A percentile compares a stretch with the other conserved stretches of the same genome.
phyloP scores from a whole-genome alignment of 2,888 invertebrate species.

The Arctia plantaginis region DNA sequence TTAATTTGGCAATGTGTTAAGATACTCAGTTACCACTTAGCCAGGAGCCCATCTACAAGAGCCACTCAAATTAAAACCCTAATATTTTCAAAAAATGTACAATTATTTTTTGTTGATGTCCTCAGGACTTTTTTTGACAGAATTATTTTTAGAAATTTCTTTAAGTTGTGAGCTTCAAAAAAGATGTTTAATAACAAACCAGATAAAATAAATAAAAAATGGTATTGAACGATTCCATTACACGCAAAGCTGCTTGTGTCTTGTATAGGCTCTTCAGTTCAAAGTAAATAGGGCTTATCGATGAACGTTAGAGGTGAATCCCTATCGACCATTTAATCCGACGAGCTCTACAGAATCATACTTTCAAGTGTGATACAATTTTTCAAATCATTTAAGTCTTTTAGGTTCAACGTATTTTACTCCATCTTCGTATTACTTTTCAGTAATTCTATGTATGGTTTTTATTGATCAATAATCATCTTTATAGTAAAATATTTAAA shows the following conservation, averaged over 20 bases:
- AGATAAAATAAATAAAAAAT: neutral
- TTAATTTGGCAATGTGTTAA: too few relatives aligned
- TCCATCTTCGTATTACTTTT: neutral
- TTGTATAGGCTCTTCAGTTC: slow-evolving; percentile 10
- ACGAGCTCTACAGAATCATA: slow-evolving; percentile 17
- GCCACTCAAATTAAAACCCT: too few relatives aligned
- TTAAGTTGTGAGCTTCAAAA: too few relatives aligned
- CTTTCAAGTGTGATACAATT: slow-evolving; percentile 2
- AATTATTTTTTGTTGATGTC: too few relatives aligned
- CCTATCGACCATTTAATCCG: slow-evolving; percentile 23
- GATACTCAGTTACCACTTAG: too few relatives aligned
- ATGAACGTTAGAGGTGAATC: slow-evolving; percentile 20
- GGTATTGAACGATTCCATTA: slow-evolving; percentile 14
- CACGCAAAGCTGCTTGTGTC: slow-evolving; percentile 4
- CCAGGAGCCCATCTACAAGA: too few relatives aligned
- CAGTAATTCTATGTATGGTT: neutral
- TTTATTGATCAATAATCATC: neutral
- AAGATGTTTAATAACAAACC: too few relatives aligned
- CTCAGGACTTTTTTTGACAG: too few relatives aligned
- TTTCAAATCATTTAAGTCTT: slow-evolving; percentile 3
- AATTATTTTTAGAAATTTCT: neutral
- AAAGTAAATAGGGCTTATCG: slow-evolving; percentile 32
- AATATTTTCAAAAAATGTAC: too few relatives aligned
- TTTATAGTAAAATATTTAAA: too few relatives aligned
- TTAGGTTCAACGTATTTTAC: neutral